Evolutionary conservation across 2,113 vertebrate genomes (phyloP).

Genomic region (Paradisaea rubra): DNA sequence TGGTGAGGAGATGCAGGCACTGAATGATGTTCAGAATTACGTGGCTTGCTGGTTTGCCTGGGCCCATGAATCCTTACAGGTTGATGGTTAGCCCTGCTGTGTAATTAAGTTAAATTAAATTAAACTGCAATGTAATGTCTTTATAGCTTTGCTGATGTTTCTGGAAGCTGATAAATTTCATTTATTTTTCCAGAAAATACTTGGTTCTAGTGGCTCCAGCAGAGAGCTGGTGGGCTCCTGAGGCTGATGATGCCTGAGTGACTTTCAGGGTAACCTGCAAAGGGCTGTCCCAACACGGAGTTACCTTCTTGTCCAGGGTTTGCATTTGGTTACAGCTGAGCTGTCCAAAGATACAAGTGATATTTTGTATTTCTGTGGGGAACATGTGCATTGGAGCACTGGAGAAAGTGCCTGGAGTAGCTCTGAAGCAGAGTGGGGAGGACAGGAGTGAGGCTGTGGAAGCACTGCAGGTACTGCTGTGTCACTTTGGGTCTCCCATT

Average conservation of each 20-base stretch:
- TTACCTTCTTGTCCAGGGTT: neutral
- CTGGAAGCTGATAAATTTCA: neutral
- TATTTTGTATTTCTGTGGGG: accelerated
- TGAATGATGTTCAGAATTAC: accelerated
- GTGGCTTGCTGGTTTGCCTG: neutral
- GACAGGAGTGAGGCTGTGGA: neutral
- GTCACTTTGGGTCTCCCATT: neutral
- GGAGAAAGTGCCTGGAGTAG: neutral
- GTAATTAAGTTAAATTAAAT: neutral
- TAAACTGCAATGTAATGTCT: neutral
- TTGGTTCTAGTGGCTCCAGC: neutral
- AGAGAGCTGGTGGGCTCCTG: neutral
- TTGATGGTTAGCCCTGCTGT: neutral
- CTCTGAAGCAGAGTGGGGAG: neutral
- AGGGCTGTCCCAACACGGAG: neutral
- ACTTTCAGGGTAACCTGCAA: neutral
- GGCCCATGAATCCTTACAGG: neutral
- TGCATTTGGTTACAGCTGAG: accelerated
- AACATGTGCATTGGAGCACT: accelerated
- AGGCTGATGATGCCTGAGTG: neutral
- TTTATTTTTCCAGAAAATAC: neutral
- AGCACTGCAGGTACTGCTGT: accelerated
- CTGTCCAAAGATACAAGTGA: neutral
- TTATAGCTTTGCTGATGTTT: neutral
- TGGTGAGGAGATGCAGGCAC: neutral